Conservation (phyloP, 2,113 vertebrate species). For the Oostethus manadensis region DNA sequence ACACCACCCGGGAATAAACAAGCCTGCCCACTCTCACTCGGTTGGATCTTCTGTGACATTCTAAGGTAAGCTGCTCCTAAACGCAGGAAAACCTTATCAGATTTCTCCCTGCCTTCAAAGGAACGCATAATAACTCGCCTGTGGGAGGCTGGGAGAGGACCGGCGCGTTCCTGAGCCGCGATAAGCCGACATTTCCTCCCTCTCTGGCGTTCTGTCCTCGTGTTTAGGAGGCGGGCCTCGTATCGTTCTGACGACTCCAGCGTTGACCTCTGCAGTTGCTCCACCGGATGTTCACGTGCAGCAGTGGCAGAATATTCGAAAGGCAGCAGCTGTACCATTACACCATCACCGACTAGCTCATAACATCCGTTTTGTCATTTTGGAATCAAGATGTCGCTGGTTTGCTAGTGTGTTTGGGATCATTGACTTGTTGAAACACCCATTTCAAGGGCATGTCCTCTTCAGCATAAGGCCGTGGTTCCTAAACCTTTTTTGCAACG, state of each 20-base stretch:
- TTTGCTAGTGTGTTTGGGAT: too few species aligned
- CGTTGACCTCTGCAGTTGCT: conserved; percentile 30
- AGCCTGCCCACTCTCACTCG: conserved; percentile 43
- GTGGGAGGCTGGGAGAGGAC: conserved; percentile 52
- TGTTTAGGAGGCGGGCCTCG: conserved; percentile 49
- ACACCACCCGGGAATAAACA: conserved; percentile 49
- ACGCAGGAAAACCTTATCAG: conserved; percentile 49
- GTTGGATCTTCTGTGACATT: conserved; percentile 46
- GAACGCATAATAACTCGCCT: conserved; percentile 50
- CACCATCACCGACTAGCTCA: too few species aligned
- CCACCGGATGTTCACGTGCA: conserved; percentile 5
- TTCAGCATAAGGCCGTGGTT: too few species aligned
- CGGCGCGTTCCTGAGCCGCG: conserved; percentile 54
- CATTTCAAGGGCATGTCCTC: too few species aligned
- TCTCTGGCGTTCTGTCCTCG: conserved; percentile 62
- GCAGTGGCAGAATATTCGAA: neutral
- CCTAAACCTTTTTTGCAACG: too few species aligned
- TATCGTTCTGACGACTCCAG: conserved; percentile 47
- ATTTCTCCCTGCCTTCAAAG: conserved; percentile 56
- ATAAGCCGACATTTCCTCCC: conserved; percentile 71
- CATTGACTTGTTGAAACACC: too few species aligned
- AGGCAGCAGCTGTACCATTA: too few species aligned
- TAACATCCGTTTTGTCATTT: too few species aligned
- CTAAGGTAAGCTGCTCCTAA: conserved; percentile 60
- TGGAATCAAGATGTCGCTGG: too few species aligned